Base-by-base conservation (phyloP, 2,888 invertebrate genomes). In the Hofmannophila pseudospretella region DNA sequence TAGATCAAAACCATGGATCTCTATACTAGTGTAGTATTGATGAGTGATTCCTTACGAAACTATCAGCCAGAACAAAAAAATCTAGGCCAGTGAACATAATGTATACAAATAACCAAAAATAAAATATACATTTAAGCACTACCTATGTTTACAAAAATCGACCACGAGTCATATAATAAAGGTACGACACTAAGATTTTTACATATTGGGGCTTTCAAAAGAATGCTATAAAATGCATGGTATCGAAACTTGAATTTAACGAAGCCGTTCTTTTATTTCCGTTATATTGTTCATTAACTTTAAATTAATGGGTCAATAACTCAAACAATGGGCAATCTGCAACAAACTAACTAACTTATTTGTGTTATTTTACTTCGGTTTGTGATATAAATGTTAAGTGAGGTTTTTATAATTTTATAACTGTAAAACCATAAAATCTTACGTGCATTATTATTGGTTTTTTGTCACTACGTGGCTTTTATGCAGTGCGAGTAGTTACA, bases 151-250 rank as follows among this genome's bases (percentile, higher is more conserved):
- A n/a, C n/a, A n/a, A n/a, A n/a, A n/a, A n/a, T n/a, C n/a, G n/a
- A n/a, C n/a, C n/a, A n/a, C n/a, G n/a, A n/a, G n/a, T n/a, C n/a
- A n/a, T n/a, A n/a, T n/a, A n/a, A n/a, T n/a, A n/a, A n/a, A n/a
- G n/a, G n/a, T n/a, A n/a, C n/a, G n/a, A n/a, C n/a, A n/a, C n/a
- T n/a, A n/a, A n/a, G n/a, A n/a, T n/a, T n/a, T n/a, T n/a, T n/a
- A n/a, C n/a, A n/a, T n/a, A n/a, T 30, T 30, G 10, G 16, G 42
- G 37, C 38, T 41, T 45, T 45, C 36, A 42, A 20, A 42, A 39
- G 47, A 55, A 56, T 58, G 55, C 38, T 34, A 47, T 56, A 53
- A 54, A n/a, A n/a, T n/a, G n/a, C n/a, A n/a, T n/a, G n/a, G n/a
- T n/a, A n/a, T n/a, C n/a, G n/a, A n/a, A n/a, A n/a, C n/a, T n/a